Conservation (phyloP, 2,888 invertebrate genomes). For the Troides oblongomaculatus region DNA sequence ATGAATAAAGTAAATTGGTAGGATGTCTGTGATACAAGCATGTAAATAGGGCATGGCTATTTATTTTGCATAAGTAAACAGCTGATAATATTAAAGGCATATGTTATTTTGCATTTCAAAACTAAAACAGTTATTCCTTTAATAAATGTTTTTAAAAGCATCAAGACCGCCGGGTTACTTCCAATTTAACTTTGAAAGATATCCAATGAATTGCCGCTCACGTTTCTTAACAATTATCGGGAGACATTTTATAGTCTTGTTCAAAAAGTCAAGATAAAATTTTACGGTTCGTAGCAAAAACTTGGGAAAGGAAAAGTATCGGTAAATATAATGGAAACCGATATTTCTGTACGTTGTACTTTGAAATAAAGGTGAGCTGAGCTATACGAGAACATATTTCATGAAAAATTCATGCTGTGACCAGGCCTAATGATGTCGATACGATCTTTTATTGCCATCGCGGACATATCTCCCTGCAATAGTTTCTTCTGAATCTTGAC, state of each 20-base stretch:
- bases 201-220: conserved; percentile 54
- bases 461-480: conserved; percentile 72
- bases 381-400: conserved; percentile 67
- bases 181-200: conserved; percentile 39
- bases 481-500: conserved; percentile 57
- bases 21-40: conserved; percentile 48
- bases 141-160: neutral
- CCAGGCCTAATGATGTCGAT: conserved; percentile 71
- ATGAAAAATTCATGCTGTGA: conserved; percentile 77
- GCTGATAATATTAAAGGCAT: neutral
- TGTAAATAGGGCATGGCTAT: conserved; percentile 14
- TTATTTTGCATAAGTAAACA: conserved; percentile 17
- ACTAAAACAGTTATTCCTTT: neutral
- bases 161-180: neutral
- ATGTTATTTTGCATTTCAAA: neutral
- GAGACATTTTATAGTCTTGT: conserved; percentile 54
- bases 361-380: conserved; percentile 53
- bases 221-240: conserved; percentile 47
- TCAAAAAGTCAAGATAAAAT: conserved; percentile 55
- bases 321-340: conserved; percentile 59
- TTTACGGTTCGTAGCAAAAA: conserved; percentile 58
- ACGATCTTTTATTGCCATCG: conserved; percentile 70
- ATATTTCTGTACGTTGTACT: conserved; percentile 50
- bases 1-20: conserved; percentile 77
- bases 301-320: conserved; percentile 50